phyloP scores from a whole-genome alignment of 2,113 vertebrate genomes.

The Setophaga coronata region DNA sequence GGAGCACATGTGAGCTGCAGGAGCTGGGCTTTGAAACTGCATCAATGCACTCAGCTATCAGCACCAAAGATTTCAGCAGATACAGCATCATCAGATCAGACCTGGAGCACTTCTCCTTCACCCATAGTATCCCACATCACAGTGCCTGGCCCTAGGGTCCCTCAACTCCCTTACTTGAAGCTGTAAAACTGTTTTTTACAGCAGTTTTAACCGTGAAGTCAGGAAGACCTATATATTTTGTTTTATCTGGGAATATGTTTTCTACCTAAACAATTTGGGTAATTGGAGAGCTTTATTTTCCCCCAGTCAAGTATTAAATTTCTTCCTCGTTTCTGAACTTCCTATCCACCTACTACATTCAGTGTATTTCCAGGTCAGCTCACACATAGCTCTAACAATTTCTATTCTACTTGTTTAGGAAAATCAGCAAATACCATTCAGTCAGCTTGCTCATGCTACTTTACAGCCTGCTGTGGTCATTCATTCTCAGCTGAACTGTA shows the following conservation, averaged over 20 bases:
- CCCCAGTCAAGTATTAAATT: neutral
- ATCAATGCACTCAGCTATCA: neutral
- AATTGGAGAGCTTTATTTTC: constrained; percentile 6
- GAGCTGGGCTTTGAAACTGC: neutral
- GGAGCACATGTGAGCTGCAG: neutral
- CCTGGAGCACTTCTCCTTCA: neutral
- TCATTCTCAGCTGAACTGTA: neutral
- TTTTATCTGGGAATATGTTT: constrained; percentile 9
- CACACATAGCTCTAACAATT: constrained; percentile 24
- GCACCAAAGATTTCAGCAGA: neutral
- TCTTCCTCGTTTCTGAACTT: constrained; percentile 9
- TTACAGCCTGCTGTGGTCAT: neutral
- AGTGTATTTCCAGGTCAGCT: constrained; percentile 64
- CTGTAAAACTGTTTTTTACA: neutral
- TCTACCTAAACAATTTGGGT: constrained; percentile 13
- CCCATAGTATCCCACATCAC: neutral
- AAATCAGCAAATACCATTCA: constrained; percentile 36
- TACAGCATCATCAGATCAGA: neutral
- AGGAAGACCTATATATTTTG: neutral
- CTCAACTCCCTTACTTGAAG: neutral
- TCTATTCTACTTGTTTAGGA: constrained; percentile 30
- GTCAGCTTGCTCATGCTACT: neutral
- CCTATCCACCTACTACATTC: neutral
- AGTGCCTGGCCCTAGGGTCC: neutral
- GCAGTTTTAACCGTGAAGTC: neutral